Percentiles rank a stretch among this genome's conserved stretches.
Conservation (phyloP, 2,888 invertebrate genomes). For the Ormyrus labotus region DNA sequence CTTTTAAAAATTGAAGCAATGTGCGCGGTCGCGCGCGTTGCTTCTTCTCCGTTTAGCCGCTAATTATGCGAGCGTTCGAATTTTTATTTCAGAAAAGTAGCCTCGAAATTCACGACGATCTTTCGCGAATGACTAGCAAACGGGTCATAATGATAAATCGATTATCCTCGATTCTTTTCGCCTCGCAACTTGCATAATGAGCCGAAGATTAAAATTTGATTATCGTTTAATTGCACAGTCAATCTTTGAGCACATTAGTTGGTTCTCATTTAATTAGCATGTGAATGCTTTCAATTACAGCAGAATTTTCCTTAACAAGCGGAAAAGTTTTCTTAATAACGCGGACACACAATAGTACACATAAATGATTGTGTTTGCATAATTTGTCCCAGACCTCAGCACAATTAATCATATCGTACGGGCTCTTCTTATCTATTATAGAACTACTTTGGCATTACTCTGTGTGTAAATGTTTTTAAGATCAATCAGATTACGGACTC, state of each 20-base stretch:
- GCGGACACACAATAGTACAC: background rate
- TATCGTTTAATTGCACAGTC: constrained; percentile 15
- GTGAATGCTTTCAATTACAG: constrained; percentile 16
- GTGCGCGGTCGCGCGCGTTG: too few relatives aligned
- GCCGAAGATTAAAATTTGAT: constrained; percentile 8
- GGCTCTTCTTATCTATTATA: background rate
- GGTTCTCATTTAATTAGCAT: constrained; percentile 29
- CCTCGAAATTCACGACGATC: too few relatives aligned
- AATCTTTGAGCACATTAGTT: constrained; percentile 14
- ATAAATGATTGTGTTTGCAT: constrained; percentile 32
- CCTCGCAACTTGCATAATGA: background rate
- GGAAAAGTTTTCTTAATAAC: constrained; percentile 30
- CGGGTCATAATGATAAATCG: background rate
- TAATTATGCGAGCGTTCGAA: too few relatives aligned
- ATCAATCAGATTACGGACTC: background rate
- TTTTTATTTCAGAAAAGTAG: too few relatives aligned
- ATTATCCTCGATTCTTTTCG: background rate
- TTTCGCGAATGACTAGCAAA: background rate
- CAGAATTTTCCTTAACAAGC: constrained; percentile 33
- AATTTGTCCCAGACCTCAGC: background rate
- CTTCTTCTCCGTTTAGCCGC: too few relatives aligned
- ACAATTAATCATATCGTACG: background rate
- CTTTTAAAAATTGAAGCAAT: too few relatives aligned
- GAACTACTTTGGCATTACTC: too few relatives aligned
- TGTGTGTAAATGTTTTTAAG: background rate